Conservation (phyloP, 1,140 invertebrate species). For the Dreissena rostriformis region DNA sequence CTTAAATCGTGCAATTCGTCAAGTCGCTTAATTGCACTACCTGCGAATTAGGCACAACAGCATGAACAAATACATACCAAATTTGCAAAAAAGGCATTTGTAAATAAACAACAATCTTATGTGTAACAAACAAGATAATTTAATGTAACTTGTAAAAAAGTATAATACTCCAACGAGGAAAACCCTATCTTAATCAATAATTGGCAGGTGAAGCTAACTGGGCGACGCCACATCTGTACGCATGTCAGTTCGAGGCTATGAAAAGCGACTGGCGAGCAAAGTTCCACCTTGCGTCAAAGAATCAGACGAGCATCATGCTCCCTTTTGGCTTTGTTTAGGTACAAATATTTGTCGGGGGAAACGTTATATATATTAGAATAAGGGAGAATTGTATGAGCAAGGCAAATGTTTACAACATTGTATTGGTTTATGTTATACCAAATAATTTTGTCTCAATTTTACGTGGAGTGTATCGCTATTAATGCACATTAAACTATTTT, state of each 20-base stretch:
- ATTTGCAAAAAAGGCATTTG: no score
- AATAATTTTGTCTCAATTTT: neutral
- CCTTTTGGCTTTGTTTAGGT: slow-evolving; percentile 77
- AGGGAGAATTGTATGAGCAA: no score
- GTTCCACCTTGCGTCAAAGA: slow-evolving; percentile 59
- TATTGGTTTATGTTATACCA: neutral
- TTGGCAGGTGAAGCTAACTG: slow-evolving; percentile 68
- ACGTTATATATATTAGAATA: no score
- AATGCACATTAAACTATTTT: neutral
- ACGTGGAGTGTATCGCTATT: neutral
- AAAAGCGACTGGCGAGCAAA: slow-evolving; percentile 70
- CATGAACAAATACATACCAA: no score
- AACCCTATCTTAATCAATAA: neutral
- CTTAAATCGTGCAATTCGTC: no score
- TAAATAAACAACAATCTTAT: no score
- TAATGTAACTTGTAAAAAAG: no score
- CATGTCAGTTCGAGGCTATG: slow-evolving; percentile 71
- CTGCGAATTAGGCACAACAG: no score
- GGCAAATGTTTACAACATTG: no score
- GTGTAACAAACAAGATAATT: no score
- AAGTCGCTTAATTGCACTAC: no score
- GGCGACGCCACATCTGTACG: slow-evolving; percentile 55
- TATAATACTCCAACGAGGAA: neutral
- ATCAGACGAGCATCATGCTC: slow-evolving; percentile 63
- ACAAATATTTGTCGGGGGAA: neutral